Base-by-base conservation (phyloP, 2,797 vertebrate genomes). In the Sphaeramia orbicularis region DNA sequence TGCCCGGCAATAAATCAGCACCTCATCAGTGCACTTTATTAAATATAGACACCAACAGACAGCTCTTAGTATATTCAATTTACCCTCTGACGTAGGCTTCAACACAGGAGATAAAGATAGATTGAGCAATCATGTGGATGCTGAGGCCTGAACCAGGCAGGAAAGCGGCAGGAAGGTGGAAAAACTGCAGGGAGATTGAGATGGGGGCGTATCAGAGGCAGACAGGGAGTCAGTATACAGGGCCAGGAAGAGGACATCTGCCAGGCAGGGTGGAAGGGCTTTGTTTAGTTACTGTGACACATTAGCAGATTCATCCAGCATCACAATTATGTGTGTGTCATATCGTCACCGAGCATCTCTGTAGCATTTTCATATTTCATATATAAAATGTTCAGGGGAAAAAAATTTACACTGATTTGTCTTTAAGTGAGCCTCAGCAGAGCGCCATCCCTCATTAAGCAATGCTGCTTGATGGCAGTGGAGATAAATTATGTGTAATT, bases 31-130 rank as follows among this genome's bases (percentile, higher is more conserved):
- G 85, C 88, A 91, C 91, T 94, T 94, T 93, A 94, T 94, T 94
- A 94, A 94, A 94, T 94, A 95, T 94, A 94, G 92, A 94, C 92
- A 94, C 92, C 91, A 93, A 94, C 92, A 94, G 92, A 94, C 93
- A 95, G 92, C 91, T 91, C 91, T 92, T 93, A 92, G 93, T 95
- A 93, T 93, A 94, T 94, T 94, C 94, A 95, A 94, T 95, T 94
- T 94, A 91, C 90, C 81, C 85, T 91, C 91, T 94, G 94, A 94
- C 90, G 91, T 91, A 88, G 91, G 90, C 89, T 91, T 92, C 91
- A 90, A 84, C 90, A 86, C 83, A 32, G 83, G 76, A 90, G 91
- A 94, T 94, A 92, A 94, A 94, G 93, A 95, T 93, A 93, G 93
- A 95, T 94, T 90, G 91, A 93, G 91, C 92, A 94, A 94, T 95